A percentile compares a stretch with the other conserved stretches of the same genome.
Evolutionary conservation across 2,113 vertebrate genomes (phyloP).

Genomic region (Sander lucioperca): DNA sequence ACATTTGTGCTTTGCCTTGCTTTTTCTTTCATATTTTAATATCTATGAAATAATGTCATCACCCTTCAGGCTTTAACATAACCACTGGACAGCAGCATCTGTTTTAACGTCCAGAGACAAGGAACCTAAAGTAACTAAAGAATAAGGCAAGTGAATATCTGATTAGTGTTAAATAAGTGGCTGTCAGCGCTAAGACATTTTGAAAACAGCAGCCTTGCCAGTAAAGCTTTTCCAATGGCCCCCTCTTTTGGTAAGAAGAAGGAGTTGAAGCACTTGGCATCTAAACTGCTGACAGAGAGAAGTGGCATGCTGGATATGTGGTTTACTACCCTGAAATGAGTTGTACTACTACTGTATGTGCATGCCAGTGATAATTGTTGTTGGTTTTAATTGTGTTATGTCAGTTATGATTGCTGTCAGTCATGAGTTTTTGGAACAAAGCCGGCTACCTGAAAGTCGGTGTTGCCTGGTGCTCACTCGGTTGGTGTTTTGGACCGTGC

Average conservation of each 20-base stretch:
- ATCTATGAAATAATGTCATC: background rate
- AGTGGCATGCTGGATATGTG: background rate
- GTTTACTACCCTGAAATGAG: background rate
- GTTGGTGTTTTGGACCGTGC: constrained; percentile 81
- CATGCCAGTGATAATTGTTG: background rate
- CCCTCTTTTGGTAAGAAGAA: constrained; percentile 75
- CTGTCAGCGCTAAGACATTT: background rate
- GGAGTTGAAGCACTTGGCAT: constrained; percentile 16
- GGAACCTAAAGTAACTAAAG: background rate
- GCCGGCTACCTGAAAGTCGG: constrained; percentile 82
- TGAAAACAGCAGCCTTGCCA: background rate
- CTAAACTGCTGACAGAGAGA: constrained; percentile 18
- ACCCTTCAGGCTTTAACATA: background rate
- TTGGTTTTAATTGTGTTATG: background rate
- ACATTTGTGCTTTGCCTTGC: constrained; percentile 6
- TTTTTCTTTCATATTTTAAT: background rate
- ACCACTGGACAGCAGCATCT: background rate
- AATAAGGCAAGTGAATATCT: background rate
- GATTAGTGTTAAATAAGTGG: background rate
- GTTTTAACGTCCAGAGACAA: background rate
- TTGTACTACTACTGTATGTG: background rate
- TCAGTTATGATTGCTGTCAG: background rate
- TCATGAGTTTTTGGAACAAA: background rate
- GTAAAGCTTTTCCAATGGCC: constrained; percentile 66
- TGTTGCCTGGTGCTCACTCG: constrained; percentile 85